Conservation (phyloP, 1,140 invertebrate genomes). For the Oryctes rhinoceros region DNA sequence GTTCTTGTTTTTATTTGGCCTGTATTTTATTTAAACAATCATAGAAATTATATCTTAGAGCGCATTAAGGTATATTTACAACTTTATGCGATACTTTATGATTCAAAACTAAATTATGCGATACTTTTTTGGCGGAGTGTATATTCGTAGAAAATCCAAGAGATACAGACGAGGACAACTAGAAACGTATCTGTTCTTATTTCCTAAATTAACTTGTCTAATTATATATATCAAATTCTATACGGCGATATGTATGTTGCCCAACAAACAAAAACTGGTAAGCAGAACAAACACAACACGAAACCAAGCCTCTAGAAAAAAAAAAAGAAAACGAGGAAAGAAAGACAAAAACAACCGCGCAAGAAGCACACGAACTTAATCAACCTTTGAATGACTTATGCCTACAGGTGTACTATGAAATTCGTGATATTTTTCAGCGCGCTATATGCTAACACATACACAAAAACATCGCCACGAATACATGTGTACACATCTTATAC, state of each 20-base stretch:
- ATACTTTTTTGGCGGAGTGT: too few species aligned
- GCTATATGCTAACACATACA: not conserved
- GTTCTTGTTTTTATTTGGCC: too few species aligned
- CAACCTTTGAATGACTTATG: constrained; percentile 4
- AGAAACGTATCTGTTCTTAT: too few species aligned
- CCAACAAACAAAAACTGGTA: not conserved
- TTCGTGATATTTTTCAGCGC: constrained; percentile 9
- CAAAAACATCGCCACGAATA: not conserved
- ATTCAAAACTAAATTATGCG: too few species aligned
- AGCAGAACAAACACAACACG: not conserved
- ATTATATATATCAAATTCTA: not conserved
- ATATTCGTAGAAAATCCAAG: too few species aligned
- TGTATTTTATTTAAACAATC: too few species aligned
- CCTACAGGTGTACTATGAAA: constrained; percentile 4
- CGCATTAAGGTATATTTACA: too few species aligned
- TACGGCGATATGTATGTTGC: not conserved
- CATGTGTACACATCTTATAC: not conserved
- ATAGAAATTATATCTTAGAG: too few species aligned
- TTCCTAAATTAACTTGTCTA: too few species aligned
- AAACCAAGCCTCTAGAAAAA: not conserved
- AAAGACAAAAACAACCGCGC: not conserved
- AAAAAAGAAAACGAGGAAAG: not conserved
- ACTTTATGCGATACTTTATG: too few species aligned
- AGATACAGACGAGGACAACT: too few species aligned
- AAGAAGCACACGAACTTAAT: not conserved